Percentiles rank a stretch among this genome's conserved stretches.
Evolutionary conservation across 2,113 vertebrate genomes (phyloP).

Genomic region (Irena cyanogastra): DNA sequence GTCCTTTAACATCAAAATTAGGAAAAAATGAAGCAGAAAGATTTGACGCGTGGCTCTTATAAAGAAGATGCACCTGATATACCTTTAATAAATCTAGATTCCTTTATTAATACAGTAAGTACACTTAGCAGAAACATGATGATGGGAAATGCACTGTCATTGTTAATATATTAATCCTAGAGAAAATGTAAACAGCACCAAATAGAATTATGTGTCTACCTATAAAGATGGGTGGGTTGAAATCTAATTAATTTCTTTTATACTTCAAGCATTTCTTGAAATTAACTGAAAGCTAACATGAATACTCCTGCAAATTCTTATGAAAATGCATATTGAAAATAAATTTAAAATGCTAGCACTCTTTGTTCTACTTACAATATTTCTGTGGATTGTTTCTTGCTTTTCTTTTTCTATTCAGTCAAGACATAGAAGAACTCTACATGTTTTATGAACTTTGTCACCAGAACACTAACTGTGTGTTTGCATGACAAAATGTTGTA

Average conservation of each 20-base stretch:
- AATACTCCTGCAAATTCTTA: neutral
- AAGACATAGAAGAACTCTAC: neutral
- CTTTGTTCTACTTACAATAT: neutral
- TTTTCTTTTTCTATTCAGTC: neutral
- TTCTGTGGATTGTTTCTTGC: neutral
- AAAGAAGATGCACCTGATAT: neutral
- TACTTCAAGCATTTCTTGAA: neutral
- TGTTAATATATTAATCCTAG: neutral
- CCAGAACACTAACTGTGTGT: neutral
- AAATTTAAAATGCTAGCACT: neutral
- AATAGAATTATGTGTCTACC: neutral
- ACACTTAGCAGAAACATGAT: neutral
- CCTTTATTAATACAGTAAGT: neutral
- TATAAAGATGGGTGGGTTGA: neutral
- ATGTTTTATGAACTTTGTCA: neutral
- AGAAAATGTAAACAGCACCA: neutral
- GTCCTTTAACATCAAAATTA: neutral
- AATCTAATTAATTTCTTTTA: neutral
- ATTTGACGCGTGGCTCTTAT: neutral
- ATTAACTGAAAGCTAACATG: neutral
- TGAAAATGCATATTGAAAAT: neutral
- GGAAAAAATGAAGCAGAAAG: neutral
- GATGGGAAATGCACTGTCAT: neutral
- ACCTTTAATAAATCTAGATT: neutral
- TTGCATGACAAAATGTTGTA: neutral